Base-by-base conservation (phyloP, 2,797 vertebrate genomes). In the Cyprinella venusta region DNA sequence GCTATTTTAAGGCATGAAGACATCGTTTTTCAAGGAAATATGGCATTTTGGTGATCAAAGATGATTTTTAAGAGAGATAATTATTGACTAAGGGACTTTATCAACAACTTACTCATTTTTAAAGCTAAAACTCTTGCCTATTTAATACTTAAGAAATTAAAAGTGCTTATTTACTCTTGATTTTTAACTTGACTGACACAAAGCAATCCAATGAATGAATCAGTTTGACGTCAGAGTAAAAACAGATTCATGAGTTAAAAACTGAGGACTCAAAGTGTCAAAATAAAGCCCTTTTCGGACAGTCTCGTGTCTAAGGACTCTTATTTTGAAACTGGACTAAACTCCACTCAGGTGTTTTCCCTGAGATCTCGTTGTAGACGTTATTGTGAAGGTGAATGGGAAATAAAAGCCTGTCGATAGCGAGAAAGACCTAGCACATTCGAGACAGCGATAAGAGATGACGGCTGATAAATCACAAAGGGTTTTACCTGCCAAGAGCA, bases 391-490 rank as follows among this genome's bases (percentile, higher is more conserved):
- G 77, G 24, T 21, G 26, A 68, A 83, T 36, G 68, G 56, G 54
- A 54, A 52, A 79, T 64, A 86, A 84, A 83, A 87, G 74, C 38
- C 50, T 56, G 54, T 75, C 15, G 40, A 48, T 9, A 61, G 54
- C 74, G 19, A 80, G 78, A 84, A 52, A 82, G 76, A 65, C n/a
- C 85, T 84, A 1, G 84, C 54, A 82, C 91, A 94, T 93, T 92
- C 93, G 93, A 93, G 89, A 72, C 50, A 67, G 77, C 91, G 93
- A 95, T 95, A 95, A 95, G 92, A 85, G 75, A 88, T 91, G 89
- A 90, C 86, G 88, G 86, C 54, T 21, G 94, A 95, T 94, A 94
- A 92, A 88, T 90, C 81, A 94, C 93, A 94, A 94, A 93, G 88
- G 90, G 8, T 85, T 45, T 85, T 91, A 88, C 93, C 88, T 93